phyloP scores from a whole-genome alignment of 2,888 invertebrate species.

The Euproctis similis region DNA sequence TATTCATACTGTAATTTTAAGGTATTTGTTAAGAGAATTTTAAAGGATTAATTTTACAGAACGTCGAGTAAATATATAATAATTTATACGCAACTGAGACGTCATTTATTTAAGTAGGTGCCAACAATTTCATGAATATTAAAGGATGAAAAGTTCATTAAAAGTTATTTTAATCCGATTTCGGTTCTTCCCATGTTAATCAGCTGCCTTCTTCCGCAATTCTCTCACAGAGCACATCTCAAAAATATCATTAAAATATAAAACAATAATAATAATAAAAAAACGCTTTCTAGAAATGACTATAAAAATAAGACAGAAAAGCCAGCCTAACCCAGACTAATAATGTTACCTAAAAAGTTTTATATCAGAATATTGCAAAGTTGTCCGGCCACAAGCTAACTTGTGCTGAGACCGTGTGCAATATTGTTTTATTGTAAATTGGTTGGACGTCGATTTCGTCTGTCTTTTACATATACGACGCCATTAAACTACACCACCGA shows the following conservation, averaged over 20 bases:
- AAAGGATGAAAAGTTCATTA: conserved; percentile 41
- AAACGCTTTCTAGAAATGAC: background rate
- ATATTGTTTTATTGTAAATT: conserved; percentile 77
- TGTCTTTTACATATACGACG: conserved; percentile 74
- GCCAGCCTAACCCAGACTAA: too few relatives aligned
- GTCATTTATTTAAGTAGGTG: conserved; percentile 30
- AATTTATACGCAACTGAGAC: too few relatives aligned
- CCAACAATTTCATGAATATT: conserved; percentile 41
- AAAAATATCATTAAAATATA: conserved; percentile 18
- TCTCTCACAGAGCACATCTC: conserved; percentile 14
- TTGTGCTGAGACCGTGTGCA: conserved; percentile 45
- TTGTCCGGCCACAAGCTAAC: conserved; percentile 42
- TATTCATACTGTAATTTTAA: too few relatives aligned
- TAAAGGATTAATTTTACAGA: too few relatives aligned
- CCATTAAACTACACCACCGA: conserved; percentile 68
- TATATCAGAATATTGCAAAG: too few relatives aligned
- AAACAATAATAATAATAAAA: conserved; percentile 2
- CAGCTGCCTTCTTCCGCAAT: conserved; percentile 30
- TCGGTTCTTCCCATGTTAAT: conserved; percentile 36
- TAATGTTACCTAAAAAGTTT: conserved; percentile 47
- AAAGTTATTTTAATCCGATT: conserved; percentile 47
- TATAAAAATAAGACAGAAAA: conserved; percentile 28
- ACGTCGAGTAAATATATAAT: too few relatives aligned
- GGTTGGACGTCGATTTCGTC: conserved; percentile 68
- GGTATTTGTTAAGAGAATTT: too few relatives aligned